Conservation (phyloP, 1,140 invertebrate species). For the Aphelinus atriplicis region DNA sequence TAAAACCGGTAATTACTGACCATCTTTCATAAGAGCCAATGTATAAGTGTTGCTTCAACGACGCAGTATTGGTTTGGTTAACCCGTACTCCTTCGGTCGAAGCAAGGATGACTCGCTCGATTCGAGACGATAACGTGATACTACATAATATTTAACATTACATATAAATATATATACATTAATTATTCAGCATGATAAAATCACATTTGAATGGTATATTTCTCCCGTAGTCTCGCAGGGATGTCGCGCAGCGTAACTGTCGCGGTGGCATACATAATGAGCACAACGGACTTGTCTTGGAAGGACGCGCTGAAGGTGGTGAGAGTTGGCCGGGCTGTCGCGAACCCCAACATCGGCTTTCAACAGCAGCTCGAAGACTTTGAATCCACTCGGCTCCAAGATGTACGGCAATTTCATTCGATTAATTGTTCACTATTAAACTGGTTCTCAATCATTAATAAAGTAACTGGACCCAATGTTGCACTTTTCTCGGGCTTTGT, state of each 20-base stretch:
- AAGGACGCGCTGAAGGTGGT: slow-evolving; percentile 94
- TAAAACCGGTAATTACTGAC: no score
- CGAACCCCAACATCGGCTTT: slow-evolving; percentile 96
- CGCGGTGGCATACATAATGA: slow-evolving; percentile 95
- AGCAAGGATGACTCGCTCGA: no score
- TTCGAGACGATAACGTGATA: not conserved
- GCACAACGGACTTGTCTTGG: slow-evolving; percentile 89
- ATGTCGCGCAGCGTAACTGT: slow-evolving; percentile 96
- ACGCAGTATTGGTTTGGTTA: no score
- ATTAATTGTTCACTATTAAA: no score
- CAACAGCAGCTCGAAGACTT: slow-evolving; percentile 94
- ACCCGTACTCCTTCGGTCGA: no score
- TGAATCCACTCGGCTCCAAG: slow-evolving; percentile 81
- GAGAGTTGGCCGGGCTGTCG: slow-evolving; percentile 86
- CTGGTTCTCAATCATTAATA: no score
- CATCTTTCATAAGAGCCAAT: no score
- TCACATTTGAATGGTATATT: not conserved
- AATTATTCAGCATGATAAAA: not conserved
- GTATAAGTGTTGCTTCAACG: no score
- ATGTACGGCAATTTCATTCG: slow-evolving; percentile 67
- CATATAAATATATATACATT: not conserved
- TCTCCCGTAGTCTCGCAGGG: slow-evolving; percentile 81
- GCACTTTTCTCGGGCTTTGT: no score
- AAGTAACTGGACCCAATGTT: no score
- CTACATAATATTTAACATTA: not conserved